Evolutionary conservation across 2,888 invertebrate genomes (phyloP).

Genomic region (Drosophila fulvimacula): DNA sequence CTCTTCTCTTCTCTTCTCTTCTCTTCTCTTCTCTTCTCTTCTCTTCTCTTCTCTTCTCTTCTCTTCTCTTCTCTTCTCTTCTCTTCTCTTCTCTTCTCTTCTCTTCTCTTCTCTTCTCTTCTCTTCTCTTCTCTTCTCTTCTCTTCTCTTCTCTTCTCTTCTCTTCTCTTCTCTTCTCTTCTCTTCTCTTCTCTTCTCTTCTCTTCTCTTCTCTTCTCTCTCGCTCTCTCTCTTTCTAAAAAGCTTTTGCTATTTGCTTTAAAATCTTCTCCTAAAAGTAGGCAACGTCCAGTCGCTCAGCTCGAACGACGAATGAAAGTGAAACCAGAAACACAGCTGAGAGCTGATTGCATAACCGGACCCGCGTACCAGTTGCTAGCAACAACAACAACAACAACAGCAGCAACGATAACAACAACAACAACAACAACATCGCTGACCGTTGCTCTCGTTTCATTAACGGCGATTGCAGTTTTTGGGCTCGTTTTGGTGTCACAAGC

Average conservation of each 20-base stretch:
- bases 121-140: no score
- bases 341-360: slow-evolving; percentile 76
- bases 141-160: no score
- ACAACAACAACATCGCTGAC: slow-evolving; percentile 38
- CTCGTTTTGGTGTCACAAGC: slow-evolving; percentile 70
- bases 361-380: slow-evolving; percentile 49
- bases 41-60: neutral
- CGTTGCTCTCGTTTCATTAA: slow-evolving; percentile 65
- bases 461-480: slow-evolving; percentile 71
- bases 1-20: neutral
- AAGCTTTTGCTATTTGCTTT: slow-evolving; percentile 14
- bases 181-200: no score
- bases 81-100: neutral
- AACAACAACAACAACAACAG: slow-evolving; percentile 4
- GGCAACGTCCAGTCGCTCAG: neutral
- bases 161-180: no score
- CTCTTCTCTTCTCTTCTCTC: neutral
- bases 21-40: neutral
- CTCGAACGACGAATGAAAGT: slow-evolving; percentile 66
- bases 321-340: slow-evolving; percentile 62
- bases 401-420: slow-evolving; percentile 3
- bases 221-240: neutral
- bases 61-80: neutral
- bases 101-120: no score
- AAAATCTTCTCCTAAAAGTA: slow-evolving; percentile 35